These are phyloP conservation scores for Poicephalus gulielmi DNA, from an alignment of 2,113 vertebrate species.

Conservation along the genomic window DNA sequence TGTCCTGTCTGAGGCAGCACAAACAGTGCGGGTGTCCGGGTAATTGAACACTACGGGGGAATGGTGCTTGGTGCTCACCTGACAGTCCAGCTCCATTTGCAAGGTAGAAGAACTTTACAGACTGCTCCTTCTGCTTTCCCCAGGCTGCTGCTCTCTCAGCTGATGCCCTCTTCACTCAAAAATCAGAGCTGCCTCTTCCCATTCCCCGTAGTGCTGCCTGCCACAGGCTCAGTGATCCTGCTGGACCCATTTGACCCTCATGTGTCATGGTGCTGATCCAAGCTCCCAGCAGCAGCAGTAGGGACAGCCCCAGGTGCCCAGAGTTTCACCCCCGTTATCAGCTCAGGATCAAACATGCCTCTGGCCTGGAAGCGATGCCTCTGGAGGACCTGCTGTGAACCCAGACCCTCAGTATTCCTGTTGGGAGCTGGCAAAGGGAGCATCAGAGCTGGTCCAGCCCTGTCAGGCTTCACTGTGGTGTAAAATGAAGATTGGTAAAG, in stretches of 20 bases:
- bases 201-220: rapidly evolving
- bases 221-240: rapidly evolving
- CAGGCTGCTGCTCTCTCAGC: background rate
- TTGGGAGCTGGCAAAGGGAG: background rate
- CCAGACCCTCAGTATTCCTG: background rate
- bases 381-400: background rate
- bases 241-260: background rate
- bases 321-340: rapidly evolving
- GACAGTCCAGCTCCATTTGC: background rate
- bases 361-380: background rate
- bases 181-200: background rate
- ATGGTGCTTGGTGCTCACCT: background rate
- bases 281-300: background rate
- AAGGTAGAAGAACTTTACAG: background rate
- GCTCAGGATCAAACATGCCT: background rate
- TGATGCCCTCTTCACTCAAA: background rate
- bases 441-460: background rate
- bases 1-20: background rate
- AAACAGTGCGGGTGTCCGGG: background rate
- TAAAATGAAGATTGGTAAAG: background rate
- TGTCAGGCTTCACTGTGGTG: background rate
- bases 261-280: background rate
- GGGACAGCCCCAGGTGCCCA: background rate
- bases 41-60: rapidly evolving
- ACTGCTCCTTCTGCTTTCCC: background rate